A percentile compares a stretch with the other conserved stretches of the same genome.
These are phyloP conservation scores for Aplysina aerophoba DNA, from an alignment of 37 sponge, comb jelly and placozoan species.

Conservation along the genomic window DNA sequence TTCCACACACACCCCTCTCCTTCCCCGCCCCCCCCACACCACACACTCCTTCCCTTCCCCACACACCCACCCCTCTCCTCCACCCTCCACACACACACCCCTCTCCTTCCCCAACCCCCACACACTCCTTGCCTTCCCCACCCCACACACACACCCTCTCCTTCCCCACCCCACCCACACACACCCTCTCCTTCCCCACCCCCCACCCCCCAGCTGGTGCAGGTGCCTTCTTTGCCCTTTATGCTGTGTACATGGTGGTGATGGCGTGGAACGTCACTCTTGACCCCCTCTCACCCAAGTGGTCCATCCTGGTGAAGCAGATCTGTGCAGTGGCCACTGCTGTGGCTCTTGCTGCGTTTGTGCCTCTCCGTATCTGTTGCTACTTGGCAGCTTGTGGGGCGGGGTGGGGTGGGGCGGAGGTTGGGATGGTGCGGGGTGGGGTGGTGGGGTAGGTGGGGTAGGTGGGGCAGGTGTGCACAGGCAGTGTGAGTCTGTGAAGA, in stretches of 20 bases:
- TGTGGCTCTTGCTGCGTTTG: conserved; percentile 17
- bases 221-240: conserved; percentile 45
- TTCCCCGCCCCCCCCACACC: too few relatives aligned
- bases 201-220: conserved; percentile 44
- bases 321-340: conserved; percentile 15
- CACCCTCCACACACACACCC: too few relatives aligned
- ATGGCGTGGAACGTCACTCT: conserved; percentile 15
- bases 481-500: neutral
- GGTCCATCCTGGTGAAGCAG: conserved; percentile 12
- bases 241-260: conserved; percentile 48
- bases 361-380: neutral
- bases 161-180: too few relatives aligned
- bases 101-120: too few relatives aligned
- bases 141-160: too few relatives aligned
- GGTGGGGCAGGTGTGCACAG: neutral
- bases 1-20: too few relatives aligned
- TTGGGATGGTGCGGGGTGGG: neutral
- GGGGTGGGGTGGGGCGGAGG: neutral
- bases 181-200: neutral
- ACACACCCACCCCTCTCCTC: too few relatives aligned
- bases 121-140: too few relatives aligned
- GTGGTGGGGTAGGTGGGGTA: neutral
- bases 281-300: neutral
- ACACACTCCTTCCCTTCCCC: too few relatives aligned
- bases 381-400: neutral